These are phyloP conservation scores for Pipistrellus pipistrellus DNA, from an alignment of 2,797 vertebrate genomes.

Conservation along the genomic window DNA sequence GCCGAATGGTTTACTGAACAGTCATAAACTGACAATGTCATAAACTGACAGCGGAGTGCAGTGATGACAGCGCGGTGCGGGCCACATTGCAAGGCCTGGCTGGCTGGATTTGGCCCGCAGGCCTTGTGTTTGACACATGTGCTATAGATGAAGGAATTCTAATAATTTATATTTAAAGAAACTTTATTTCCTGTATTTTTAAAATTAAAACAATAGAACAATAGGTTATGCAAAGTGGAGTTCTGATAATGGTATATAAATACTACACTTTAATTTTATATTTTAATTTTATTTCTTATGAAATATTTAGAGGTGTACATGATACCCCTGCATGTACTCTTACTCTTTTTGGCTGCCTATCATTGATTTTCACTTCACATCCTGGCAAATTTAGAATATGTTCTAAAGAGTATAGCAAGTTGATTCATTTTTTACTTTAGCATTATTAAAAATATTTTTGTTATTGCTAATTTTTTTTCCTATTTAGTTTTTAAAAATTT, in stretches of 20 bases:
- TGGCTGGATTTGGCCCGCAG: no score
- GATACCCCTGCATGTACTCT: no score
- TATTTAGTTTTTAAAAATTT: conserved; percentile 14
- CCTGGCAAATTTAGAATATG: neutral
- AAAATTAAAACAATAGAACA: neutral
- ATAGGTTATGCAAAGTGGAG: neutral
- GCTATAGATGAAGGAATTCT: neutral
- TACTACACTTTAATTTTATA: neutral
- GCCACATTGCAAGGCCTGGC: no score
- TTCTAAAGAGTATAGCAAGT: neutral
- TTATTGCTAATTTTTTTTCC: neutral
- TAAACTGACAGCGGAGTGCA: no score
- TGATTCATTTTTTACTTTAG: neutral
- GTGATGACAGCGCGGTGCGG: no score
- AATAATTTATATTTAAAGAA: neutral
- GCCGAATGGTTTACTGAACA: no score
- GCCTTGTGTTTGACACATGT: no score
- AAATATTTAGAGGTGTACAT: neutral
- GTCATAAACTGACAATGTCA: no score
- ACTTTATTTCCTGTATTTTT: neutral
- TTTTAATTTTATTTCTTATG: conserved; percentile 19
- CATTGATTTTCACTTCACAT: neutral
- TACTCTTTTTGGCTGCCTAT: neutral
- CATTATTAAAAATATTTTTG: neutral
- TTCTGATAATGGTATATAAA: neutral